Base-by-base conservation (phyloP, 2,888 invertebrate genomes). In the Ornithoptera priamus region DNA sequence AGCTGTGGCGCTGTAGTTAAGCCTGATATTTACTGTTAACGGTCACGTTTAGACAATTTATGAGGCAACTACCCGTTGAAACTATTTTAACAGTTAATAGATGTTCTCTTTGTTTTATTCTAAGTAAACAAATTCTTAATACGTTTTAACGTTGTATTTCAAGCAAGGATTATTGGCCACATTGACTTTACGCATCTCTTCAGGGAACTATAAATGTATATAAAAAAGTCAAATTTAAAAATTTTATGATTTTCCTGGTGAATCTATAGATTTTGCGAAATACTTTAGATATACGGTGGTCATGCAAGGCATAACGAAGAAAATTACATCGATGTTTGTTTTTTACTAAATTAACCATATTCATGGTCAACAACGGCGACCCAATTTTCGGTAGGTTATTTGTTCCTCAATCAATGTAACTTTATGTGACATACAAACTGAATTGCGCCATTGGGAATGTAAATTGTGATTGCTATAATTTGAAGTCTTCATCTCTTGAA, bases 401-500 rank as follows among this genome's bases (percentile, higher is more conserved):
- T 62, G 15, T 30, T 39, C n/a, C 5, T 50, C 20, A 62, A 46
- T 22, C 36, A 30, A 24, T 18, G 36, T 4, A 59, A 58, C 60
- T 57, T 66, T 58, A 36, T 58, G 1, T 6, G 18, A 58, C 53
- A 62, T 53, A 42, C 22, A 61, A 46, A 39, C 46, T 42, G 59
- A 63, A 63, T 63, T 67, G 58, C 20, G 63, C 62, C 70, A 60
- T 63, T 67, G 63, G 53, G 59, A 39, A 61, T 57, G 56, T 63
- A 70, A 66, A 63, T 70, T 62, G 62, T 62, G 56, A 70, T 67
- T 63, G 59, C 70, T 67, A 74, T 75, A 74, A 75, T 76, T 75
- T 74, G 71, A 72, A 72, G 72, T 67, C 70, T 66, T 67, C 68
- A 70, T 75, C 72, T 76, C 73, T 70, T 71, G 69, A 72, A 71